Percentiles rank a stretch among this genome's conserved stretches.
phyloP scores from a whole-genome alignment of 1,140 invertebrate genomes.

The Brachionus plicatilis region DNA sequence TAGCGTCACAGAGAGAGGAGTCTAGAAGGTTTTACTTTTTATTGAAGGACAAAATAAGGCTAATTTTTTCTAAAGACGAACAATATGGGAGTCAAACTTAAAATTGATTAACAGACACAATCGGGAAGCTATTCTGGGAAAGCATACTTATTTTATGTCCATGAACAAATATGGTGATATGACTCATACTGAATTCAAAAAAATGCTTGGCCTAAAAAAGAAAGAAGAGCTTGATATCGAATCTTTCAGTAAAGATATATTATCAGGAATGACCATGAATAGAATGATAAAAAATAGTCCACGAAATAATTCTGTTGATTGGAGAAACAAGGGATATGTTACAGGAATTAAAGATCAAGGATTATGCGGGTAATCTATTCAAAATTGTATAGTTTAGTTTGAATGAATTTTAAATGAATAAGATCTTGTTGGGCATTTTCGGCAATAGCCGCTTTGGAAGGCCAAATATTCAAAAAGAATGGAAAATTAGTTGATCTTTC shows the following conservation, averaged over 20 bases:
- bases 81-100: background rate
- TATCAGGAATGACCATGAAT: background rate
- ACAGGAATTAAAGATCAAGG: conserved; percentile 26
- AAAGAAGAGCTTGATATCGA: background rate
- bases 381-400: background rate
- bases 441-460: conserved; percentile 77
- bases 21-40: background rate
- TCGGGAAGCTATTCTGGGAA: background rate
- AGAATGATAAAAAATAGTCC: background rate
- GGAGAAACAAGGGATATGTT: conserved; percentile 12
- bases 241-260: background rate
- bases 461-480: conserved; percentile 80
- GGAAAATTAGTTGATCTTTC: conserved; percentile 80
- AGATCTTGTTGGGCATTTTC: conserved; percentile 28
- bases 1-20: background rate
- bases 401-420: background rate
- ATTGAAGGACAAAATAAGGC: background rate
- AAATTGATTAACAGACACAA: background rate
- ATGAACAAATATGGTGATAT: conserved; percentile 34
- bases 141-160: background rate
- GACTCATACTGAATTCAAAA: conserved; percentile 11
- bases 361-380: background rate
- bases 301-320: conserved; percentile 22
- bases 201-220: background rate
- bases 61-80: background rate